Evolutionary conservation across 2,797 vertebrate genomes (phyloP), one percentile per base, ranked within the genome.

Genomic region (Oreonectes daqikongensis): DNA sequence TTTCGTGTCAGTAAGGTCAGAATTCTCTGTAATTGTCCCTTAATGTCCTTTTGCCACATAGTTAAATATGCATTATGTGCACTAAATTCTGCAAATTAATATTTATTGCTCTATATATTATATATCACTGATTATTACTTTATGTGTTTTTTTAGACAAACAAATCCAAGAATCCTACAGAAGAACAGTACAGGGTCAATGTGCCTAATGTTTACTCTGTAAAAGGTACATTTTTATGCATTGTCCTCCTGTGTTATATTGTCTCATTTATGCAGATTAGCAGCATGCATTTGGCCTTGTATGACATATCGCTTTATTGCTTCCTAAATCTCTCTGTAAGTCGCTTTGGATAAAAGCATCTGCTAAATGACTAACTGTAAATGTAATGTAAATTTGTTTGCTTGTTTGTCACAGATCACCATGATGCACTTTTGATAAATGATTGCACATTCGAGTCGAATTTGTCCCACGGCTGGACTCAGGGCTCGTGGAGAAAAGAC

Each of bases 1-100:
- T 94, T 95, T 84, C 87, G 93, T 63, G 74, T 89, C 76, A 82
- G 82, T 72, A 72, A 90, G 84, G 91, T 91, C 75, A 69, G 83
- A 77, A 61, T 26, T 48, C 7, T 26, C 22, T 61, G 18, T 46
- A 46, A 40, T 78, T 35, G 48, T 35, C 18, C 52, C 18, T 48
- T 5, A 10, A 18, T 57, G 65, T 40, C 35, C 52, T 30, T 24
- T 24, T 60, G 48, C 24, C 26, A 38, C 40, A 50, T 20, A 52
- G 32, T 63, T 28, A 22, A 7, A 77, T 7, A 11, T 28, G 46
- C 18, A 72, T 57, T 4, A 32, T 14, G 1, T 57, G 22, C 8
- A n/a, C 55, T 50, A 12, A 32, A 32, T 57, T 26, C n/a, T 32
- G 11, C 48, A 10, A 6, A 20, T n/a, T 50, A 7, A 14, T 55